A percentile compares a stretch with the other conserved stretches of the same genome.
phyloP scores from a whole-genome alignment of 2,113 vertebrate species.

The mouse (Mus musculus) region GRCm39 chr1:74893001-74893500 shows the following conservation, averaged over 20 bases:
- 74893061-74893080: background rate
- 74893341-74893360: background rate
- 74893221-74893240: background rate
- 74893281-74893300: constrained; percentile 5
- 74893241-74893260: constrained; percentile 12
- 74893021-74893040: background rate
- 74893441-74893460: background rate
- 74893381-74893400: background rate
- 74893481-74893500: background rate
- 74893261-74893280: background rate
- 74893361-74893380: background rate
- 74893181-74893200: background rate
- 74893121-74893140: background rate
- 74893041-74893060: background rate
- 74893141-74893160: constrained; percentile 18
- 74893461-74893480: background rate
- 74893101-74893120: background rate
- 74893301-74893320: background rate
- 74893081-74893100: background rate
- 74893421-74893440: background rate
- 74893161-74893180: background rate
- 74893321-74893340: background rate
- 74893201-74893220: background rate
- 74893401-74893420: background rate
- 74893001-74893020: background rate